Evolutionary conservation across 1,140 invertebrate species (phyloP).

Genomic region (Leptonema lineaticorne): DNA sequence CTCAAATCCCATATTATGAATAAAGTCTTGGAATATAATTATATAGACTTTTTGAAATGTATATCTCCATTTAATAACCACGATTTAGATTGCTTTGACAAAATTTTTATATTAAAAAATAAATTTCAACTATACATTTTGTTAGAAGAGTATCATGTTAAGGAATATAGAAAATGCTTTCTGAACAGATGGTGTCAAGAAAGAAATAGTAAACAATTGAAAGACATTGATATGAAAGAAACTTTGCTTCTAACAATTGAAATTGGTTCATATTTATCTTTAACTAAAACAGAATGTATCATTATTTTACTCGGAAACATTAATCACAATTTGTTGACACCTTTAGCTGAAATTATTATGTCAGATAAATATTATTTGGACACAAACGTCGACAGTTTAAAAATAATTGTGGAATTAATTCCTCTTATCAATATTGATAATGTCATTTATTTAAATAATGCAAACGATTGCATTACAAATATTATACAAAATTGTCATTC

Average conservation of each 20-base stretch:
- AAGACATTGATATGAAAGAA: slow-evolving; percentile 1
- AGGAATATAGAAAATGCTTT: slow-evolving; percentile 27
- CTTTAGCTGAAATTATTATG: slow-evolving; percentile 27
- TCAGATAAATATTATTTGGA: slow-evolving; percentile 23
- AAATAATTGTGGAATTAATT: slow-evolving; percentile 36
- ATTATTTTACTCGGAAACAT: slow-evolving; percentile 17
- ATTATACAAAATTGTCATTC: slow-evolving; percentile 29
- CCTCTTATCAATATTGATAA: slow-evolving; percentile 11
- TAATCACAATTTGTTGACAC: background rate
- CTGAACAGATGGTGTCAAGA: slow-evolving; percentile 35
- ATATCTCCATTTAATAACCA: slow-evolving; percentile 7
- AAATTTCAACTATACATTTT: slow-evolving; percentile 33
- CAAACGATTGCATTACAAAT: slow-evolving; percentile 22
- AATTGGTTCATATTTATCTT: slow-evolving; percentile 27
- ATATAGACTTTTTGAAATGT: slow-evolving; percentile 38
- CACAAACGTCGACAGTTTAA: slow-evolving; percentile 25
- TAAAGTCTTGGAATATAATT: slow-evolving; percentile 24
- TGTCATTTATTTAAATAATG: slow-evolving; percentile 14
- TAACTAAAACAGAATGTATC: slow-evolving; percentile 32
- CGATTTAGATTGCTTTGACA: slow-evolving; percentile 26
- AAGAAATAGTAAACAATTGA: background rate
- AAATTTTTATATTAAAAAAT: slow-evolving; percentile 36
- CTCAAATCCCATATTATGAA: slow-evolving; percentile 9
- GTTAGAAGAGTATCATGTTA: slow-evolving; percentile 31
- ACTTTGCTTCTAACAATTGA: slow-evolving; percentile 14